Percentiles rank a stretch among this genome's conserved stretches.
Conservation (phyloP, 2,888 invertebrate species). For the Pheosia gnoma region DNA sequence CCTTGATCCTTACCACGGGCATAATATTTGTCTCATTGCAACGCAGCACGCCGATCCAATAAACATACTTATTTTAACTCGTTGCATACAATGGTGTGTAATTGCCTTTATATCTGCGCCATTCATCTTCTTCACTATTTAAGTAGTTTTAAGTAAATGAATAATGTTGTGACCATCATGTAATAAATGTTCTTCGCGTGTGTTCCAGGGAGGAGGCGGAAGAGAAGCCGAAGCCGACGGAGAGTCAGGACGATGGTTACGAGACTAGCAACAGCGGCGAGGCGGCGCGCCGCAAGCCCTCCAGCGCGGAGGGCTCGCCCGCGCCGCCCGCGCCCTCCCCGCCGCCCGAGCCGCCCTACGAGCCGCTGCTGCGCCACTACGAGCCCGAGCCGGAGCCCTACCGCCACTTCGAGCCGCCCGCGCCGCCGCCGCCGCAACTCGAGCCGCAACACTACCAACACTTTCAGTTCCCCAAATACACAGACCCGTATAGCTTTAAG, state of each 20-base stretch:
- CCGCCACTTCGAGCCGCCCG: constrained; percentile 61
- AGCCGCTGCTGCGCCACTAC: constrained; percentile 58
- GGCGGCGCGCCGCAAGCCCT: constrained; percentile 77
- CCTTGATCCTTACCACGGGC: too few relatives aligned
- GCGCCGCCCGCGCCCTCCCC: constrained; percentile 62
- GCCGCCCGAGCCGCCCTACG: constrained; percentile 56
- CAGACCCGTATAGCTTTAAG: constrained; percentile 57
- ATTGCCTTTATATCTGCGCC: too few relatives aligned
- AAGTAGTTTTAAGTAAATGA: too few relatives aligned
- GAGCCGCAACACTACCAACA: constrained; percentile 66
- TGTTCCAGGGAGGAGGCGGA: constrained; percentile 75
- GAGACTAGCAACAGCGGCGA: constrained; percentile 91
- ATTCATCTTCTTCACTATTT: too few relatives aligned
- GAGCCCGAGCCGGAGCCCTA: constrained; percentile 52
- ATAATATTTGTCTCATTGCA: too few relatives aligned
- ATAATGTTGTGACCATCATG: background rate
- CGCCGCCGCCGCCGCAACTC: constrained; percentile 50
- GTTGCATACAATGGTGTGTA: too few relatives aligned
- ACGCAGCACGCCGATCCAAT: too few relatives aligned
- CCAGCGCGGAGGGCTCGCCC: constrained; percentile 64
- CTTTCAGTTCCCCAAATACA: constrained; percentile 74
- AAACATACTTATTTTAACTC: too few relatives aligned
- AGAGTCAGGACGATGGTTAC: constrained; percentile 95
- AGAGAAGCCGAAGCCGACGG: constrained; percentile 84
- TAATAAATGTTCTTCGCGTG: background rate